Percentiles rank a stretch among this genome's conserved stretches.
Conservation (phyloP, 2,888 invertebrate species). For the Malthinus seriepunctatus region DNA sequence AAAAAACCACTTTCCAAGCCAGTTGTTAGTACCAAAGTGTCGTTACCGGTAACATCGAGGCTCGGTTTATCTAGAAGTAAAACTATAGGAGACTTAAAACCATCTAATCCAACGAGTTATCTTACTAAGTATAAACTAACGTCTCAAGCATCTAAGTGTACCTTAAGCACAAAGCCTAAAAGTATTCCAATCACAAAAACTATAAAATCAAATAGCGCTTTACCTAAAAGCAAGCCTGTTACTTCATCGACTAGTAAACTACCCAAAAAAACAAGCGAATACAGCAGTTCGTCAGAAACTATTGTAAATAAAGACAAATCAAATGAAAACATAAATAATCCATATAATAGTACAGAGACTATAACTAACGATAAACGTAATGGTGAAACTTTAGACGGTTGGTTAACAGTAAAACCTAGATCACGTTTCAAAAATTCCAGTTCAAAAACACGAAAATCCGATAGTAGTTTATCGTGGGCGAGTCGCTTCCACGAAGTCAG, state of each 20-base stretch:
- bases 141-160: conserved; percentile 9
- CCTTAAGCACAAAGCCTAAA: conserved; percentile 7
- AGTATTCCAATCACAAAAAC: neutral
- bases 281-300: conserved; percentile 51
- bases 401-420: conserved; percentile 86
- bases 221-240: neutral
- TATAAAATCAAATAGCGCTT: neutral
- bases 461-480: conserved; percentile 61
- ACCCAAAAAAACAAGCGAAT: conserved; percentile 34
- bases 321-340: conserved; percentile 40
- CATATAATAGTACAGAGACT: conserved; percentile 56
- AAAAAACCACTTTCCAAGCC: conserved; percentile 23
- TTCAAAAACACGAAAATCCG: conserved; percentile 55
- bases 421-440: conserved; percentile 60
- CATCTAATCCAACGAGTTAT: conserved; percentile 16
- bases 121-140: conserved; percentile 4
- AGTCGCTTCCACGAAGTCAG: conserved; percentile 82
- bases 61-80: conserved; percentile 46
- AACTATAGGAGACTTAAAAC: conserved; percentile 52
- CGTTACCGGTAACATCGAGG: conserved; percentile 20
- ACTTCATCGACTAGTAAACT: conserved; percentile 4
- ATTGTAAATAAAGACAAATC: conserved; percentile 47
- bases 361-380: conserved; percentile 60
- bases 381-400: conserved; percentile 65
- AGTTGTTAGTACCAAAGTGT: conserved; percentile 16